Base-by-base conservation (phyloP, 1,140 invertebrate genomes). In the Zaprionus ghesquierei region DNA sequence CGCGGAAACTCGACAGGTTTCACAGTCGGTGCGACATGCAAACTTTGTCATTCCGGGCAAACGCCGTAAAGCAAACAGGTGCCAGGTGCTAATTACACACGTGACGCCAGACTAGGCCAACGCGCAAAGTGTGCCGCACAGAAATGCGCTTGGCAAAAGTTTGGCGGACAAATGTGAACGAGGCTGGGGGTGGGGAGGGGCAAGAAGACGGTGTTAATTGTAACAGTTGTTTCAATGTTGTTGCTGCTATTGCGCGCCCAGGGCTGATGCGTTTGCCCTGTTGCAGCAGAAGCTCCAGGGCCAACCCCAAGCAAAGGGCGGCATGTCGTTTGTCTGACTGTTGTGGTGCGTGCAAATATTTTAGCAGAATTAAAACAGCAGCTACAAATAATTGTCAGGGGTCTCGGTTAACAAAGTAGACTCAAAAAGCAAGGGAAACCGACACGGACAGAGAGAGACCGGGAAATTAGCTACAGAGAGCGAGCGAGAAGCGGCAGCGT, bases 1-100 rank as follows among this genome's bases (percentile, higher is more conserved):
- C 6, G 15, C 31, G 23, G 71, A 55, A n/a, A 41, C 35, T 41
- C 35, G 18, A 5, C 41, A n/a, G 22, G 22, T 35, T 38, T n/a
- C 53, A 68, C 62, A 69, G 73, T 41, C n/a, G 35, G 46, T 60
- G 46, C 33, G n/a, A 55, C 41, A 74, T 79, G 77, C 65, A 74
- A 80, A 85, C 51, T 68, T 77, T 64, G 69, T 73, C 64, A 56
- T 74, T 59, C 61, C 49, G 66, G 54, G 49, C 41, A 72, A 51
- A 22, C 41, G 41, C 15, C 41, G 41, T 44, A 46, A 50, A 49
- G 63, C 25, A 82, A 68, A 58, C 60, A 65, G 74, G 15, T 46
- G 41, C 49, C 73, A 85, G 70, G 78, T 87, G 79, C 79, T 86
- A 86, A 86, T 86, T 86, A 79, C 75, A 79, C 69, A 75, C 71